Evolutionary conservation across 2,797 vertebrate species (phyloP).

Genomic region (Coregonus sp.): DNA sequence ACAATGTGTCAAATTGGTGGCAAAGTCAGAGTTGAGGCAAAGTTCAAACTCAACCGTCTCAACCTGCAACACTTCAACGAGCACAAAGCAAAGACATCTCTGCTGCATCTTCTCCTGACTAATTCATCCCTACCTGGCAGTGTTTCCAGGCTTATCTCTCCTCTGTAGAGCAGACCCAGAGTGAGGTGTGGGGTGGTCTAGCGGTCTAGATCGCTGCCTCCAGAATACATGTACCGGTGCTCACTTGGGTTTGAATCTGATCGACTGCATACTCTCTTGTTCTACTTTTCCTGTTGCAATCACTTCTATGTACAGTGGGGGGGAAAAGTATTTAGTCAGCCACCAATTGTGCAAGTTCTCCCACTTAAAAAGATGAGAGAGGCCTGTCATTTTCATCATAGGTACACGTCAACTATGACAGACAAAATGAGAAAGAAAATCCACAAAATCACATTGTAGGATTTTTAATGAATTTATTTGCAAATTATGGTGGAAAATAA

Average conservation of each 20-base stretch:
- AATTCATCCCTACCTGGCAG: background rate
- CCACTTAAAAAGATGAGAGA: no score
- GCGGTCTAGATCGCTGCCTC: background rate
- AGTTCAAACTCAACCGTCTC: background rate
- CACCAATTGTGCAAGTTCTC: no score
- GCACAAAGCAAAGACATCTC: background rate
- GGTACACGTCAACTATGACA: no score
- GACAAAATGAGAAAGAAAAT: no score
- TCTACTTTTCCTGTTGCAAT: background rate
- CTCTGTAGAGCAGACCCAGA: background rate
- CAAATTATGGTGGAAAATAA: no score
- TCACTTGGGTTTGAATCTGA: background rate
- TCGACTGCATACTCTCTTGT: background rate
- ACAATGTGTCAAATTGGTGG: background rate
- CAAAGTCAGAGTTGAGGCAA: background rate
- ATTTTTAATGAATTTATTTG: no score
- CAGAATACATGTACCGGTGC: background rate
- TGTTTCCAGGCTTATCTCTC: background rate
- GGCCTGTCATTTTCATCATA: no score
- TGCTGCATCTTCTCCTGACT: background rate
- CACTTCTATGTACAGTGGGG: no score
- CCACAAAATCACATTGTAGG: no score
- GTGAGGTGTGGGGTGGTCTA: background rate
- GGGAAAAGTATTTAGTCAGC: no score
- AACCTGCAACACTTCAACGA: constrained; percentile 19